These are phyloP conservation scores for Hirundo rustica DNA, from an alignment of 2,797 vertebrate species.

Conservation along the genomic window DNA sequence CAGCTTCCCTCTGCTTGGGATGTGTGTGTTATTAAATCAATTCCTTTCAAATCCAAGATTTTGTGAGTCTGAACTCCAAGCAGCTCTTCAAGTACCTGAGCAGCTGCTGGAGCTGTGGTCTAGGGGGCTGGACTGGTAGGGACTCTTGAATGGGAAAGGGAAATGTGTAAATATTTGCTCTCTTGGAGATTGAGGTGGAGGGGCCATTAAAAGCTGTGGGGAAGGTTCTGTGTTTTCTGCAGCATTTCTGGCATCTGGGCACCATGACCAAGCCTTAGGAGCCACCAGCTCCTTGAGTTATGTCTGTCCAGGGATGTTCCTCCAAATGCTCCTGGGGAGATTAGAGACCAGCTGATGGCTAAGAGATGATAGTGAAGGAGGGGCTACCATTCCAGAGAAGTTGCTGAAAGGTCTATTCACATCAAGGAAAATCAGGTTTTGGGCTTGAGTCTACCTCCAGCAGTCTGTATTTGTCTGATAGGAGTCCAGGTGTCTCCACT, in stretches of 20 bases:
- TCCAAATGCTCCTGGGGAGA: neutral
- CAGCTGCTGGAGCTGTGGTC: neutral
- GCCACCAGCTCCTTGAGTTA: neutral
- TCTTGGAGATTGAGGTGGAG: neutral
- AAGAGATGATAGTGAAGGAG: neutral
- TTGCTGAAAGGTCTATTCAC: neutral
- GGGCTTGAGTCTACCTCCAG: rapidly evolving
- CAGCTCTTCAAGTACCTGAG: neutral
- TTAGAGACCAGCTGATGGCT: neutral
- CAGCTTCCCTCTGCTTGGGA: neutral
- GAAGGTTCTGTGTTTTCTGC: neutral
- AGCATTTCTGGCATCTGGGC: neutral
- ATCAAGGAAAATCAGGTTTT: neutral
- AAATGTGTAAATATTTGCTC: neutral
- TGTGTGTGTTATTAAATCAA: neutral
- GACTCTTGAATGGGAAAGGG: neutral
- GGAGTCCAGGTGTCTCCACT: neutral
- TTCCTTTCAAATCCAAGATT: neutral
- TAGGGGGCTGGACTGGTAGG: neutral
- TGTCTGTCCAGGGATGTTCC: neutral
- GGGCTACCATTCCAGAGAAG: neutral
- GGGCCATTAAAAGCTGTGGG: neutral
- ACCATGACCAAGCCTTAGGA: neutral
- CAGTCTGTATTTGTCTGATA: neutral
- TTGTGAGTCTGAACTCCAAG: neutral